A percentile compares a stretch with the other conserved stretches of the same genome.
Conservation (phyloP, 92 coral and sea anemone species). For the Siderastrea siderea region DNA sequence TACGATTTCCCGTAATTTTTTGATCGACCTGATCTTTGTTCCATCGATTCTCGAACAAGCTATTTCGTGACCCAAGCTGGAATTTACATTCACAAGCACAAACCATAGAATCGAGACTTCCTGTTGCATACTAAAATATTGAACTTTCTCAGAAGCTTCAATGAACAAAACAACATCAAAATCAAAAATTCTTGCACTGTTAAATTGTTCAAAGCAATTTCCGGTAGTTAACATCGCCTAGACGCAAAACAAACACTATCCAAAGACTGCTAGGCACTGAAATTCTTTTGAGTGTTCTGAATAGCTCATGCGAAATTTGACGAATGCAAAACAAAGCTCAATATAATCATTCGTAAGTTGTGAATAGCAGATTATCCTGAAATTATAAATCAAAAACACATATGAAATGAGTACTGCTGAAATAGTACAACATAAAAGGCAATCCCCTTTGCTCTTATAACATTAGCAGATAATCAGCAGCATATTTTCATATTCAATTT, state of each 20-base stretch:
- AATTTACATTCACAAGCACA: slow-evolving; percentile 38
- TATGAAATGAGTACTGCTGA: slow-evolving; percentile 2
- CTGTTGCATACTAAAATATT: slow-evolving; percentile 40
- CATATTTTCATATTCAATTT: slow-evolving; percentile 39
- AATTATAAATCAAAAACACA: slow-evolving; percentile 25
- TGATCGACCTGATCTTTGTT: neutral
- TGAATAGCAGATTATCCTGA: slow-evolving; percentile 23
- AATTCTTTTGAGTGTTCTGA: slow-evolving; percentile 38
- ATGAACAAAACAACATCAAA: neutral
- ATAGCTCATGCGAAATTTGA: slow-evolving; percentile 45
- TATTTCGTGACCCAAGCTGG: slow-evolving; percentile 45
- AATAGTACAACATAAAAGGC: neutral
- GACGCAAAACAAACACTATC: slow-evolving; percentile 22
- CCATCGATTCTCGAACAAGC: slow-evolving; percentile 32
- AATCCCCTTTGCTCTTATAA: neutral
- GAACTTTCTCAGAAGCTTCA: slow-evolving; percentile 28
- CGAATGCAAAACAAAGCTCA: slow-evolving; percentile 60
- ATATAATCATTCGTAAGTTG: slow-evolving; percentile 33
- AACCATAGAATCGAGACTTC: slow-evolving; percentile 42
- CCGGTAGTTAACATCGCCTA: neutral
- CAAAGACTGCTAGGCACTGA: neutral
- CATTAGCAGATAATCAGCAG: neutral
- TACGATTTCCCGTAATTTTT: neutral
- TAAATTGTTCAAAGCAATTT: neutral
- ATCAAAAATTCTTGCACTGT: neutral